Evolutionary conservation across 2,113 vertebrate genomes (phyloP), one percentile per base, ranked within the genome.

Genomic region (Pteruthius melanotis): DNA sequence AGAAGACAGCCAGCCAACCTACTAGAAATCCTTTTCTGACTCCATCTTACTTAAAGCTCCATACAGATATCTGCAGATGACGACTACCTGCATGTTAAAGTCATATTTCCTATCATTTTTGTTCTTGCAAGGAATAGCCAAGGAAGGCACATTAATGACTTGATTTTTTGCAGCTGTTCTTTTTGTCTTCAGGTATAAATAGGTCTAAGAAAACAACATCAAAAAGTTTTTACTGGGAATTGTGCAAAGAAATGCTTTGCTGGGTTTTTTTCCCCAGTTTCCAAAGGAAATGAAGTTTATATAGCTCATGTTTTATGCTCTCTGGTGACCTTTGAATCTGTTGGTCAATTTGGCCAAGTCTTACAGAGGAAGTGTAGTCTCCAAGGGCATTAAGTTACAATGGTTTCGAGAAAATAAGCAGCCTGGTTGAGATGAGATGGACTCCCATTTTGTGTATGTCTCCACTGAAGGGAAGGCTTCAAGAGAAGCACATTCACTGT

Each of bases 111-210:
- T 65, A 93, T 89, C 93, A 64, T 69, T 95, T 89, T 53, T 87
- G n/a, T 60, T 74, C 45, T 93, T 79, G 53, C 0, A 0, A 95
- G 66, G 92, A 95, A 85, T 56, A 78, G 80, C 80, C 83, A 83
- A 95, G 72, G 90, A 91, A 89, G 83, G 77, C 85, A 78, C 22
- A 60, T 83, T 86, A 96, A 81, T 75, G 57, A 68, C 57, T 89
- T 90, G 92, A 95, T 91, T 77, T 83, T 96, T 87, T 95, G 89
- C 90, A 96, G 95, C 91, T 95, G 92, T 71, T 92, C 88, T 92
- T 92, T 63, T 87, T 90, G 83, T 89, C 88, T 82, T 57, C 52
- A 77, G 85, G 94, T 94, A 94, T 83, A 95, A 96, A 93, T 76
- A 93, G 69, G 89, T 79, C 70, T 91, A 87, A 87, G 60, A 84